phyloP scores from a whole-genome alignment of 2,888 invertebrate genomes.

The Hofmannophila pseudospretella region DNA sequence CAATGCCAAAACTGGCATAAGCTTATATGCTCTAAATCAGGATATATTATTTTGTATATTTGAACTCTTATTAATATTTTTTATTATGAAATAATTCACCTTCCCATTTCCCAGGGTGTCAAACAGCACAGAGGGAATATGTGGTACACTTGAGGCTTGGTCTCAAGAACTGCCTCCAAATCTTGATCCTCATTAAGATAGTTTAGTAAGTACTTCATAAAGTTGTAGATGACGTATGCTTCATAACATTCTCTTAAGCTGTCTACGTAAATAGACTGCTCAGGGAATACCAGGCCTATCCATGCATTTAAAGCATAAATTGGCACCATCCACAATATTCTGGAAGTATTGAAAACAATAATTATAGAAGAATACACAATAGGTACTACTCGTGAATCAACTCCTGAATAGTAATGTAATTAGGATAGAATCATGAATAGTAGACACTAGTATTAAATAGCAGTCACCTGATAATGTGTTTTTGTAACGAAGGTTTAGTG shows the following conservation, averaged over 20 bases:
- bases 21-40: no score
- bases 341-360: slow-evolving; percentile 50
- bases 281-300: slow-evolving; percentile 92
- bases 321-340: slow-evolving; percentile 98
- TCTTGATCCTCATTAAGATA: slow-evolving; percentile 93
- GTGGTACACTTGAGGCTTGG: slow-evolving; percentile 91
- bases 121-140: slow-evolving; percentile 95
- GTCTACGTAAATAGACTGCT: slow-evolving; percentile 94
- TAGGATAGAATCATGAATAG: no score
- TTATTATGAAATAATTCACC: slow-evolving; percentile 75
- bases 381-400: no score
- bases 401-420: no score
- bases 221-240: slow-evolving; percentile 98
- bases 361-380: no score
- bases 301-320: slow-evolving; percentile 97
- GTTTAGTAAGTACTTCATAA: slow-evolving; percentile 95
- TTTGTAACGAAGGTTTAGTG: slow-evolving; percentile 93
- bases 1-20: no score
- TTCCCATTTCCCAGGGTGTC: slow-evolving; percentile 95
- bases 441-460: no score
- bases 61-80: no score
- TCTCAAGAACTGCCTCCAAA: slow-evolving; percentile 87
- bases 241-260: slow-evolving; percentile 97
- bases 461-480: slow-evolving; percentile 91
- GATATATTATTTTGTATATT: no score